Evolutionary conservation across 1,140 invertebrate species (phyloP), one percentile per base, ranked within the genome.

Genomic region (Asbolus verrucosus): DNA sequence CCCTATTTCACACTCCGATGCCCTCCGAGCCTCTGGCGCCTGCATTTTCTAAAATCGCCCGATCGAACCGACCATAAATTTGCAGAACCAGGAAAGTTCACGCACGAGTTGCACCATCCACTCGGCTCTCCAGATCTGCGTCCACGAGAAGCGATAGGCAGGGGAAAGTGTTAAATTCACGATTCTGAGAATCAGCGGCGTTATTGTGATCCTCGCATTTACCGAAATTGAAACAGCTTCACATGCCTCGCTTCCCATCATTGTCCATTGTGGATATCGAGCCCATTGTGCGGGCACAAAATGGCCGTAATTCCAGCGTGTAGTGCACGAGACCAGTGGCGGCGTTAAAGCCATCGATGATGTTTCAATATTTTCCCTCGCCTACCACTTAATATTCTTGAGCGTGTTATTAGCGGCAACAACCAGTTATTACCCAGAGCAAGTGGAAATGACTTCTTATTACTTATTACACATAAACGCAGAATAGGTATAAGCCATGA

Each of bases 361-460:
- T 11, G 33, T 36, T 36, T 6, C 33, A 27, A n/a, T 4, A 2
- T 2, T 11, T 4, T 11, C 11, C 2, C 11, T 36, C 33, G 24
- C 5, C 11, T 36, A 6, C 2, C 2, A 3, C 11, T 36, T 36
- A 36, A 36, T 36, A 36, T 36, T 36, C 5, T n/a, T n/a, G 33
- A 36, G 24, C 11, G 46, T 54, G 46, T 54, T 54, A 54, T 54
- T 54, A 54, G 21, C 21, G 5, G 9, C 46, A 8, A 14, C 21
- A 54, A 54, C 46, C 46, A 24, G 46, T 54, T 24, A 54, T 54
- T 54, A 54, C 21, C 4, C 46, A 4, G 9, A 14, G 39, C 46
- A 54, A 46, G 46, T 54, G 46, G 46, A 54, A 54, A 54, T 54
- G 21, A 11, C 19, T 54, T 54, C 46, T 54, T 54, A 54, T n/a